A percentile compares a stretch with the other conserved stretches of the same genome.
These are phyloP conservation scores for Hiodon alosoides DNA, from an alignment of 2,113 vertebrate genomes.

Conservation along the genomic window DNA sequence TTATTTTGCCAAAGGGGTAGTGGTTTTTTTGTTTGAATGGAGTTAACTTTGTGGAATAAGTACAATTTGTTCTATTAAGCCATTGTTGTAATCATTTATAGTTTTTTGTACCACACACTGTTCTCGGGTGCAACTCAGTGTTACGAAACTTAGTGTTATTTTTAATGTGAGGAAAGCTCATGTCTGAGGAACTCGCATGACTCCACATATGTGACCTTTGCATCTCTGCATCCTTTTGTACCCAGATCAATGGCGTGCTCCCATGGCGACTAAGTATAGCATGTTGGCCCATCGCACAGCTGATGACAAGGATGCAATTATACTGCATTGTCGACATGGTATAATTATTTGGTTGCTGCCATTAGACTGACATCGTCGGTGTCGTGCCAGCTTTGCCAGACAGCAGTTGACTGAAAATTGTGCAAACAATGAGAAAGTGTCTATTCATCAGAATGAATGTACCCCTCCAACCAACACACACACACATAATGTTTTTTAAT, in stretches of 20 bases:
- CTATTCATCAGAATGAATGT: constrained; percentile 48
- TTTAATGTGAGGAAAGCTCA: too few relatives aligned
- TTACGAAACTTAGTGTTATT: too few relatives aligned
- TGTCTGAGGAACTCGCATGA: too few relatives aligned
- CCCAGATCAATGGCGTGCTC: constrained; percentile 53
- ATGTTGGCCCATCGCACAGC: constrained; percentile 59
- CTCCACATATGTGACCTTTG: too few relatives aligned
- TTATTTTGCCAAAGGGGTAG: too few relatives aligned
- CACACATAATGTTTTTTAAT: not conserved
- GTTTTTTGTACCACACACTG: too few relatives aligned
- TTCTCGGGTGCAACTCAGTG: too few relatives aligned
- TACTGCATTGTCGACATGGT: constrained; percentile 67
- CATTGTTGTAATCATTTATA: too few relatives aligned
- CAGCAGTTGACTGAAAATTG: constrained; percentile 54
- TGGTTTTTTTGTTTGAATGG: too few relatives aligned
- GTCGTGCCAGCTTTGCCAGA: constrained; percentile 46
- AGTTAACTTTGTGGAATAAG: too few relatives aligned
- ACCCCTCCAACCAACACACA: not conserved
- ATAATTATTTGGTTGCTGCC: constrained; percentile 64
- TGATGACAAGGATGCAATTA: constrained; percentile 59
- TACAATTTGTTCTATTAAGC: too few relatives aligned
- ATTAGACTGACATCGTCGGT: constrained; percentile 68
- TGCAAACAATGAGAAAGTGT: constrained; percentile 55
- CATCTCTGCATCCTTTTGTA: constrained; percentile 41
- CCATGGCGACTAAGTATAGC: constrained; percentile 68